Conservation (phyloP, 2,113 vertebrate species). For the Sturnus vulgaris region DNA sequence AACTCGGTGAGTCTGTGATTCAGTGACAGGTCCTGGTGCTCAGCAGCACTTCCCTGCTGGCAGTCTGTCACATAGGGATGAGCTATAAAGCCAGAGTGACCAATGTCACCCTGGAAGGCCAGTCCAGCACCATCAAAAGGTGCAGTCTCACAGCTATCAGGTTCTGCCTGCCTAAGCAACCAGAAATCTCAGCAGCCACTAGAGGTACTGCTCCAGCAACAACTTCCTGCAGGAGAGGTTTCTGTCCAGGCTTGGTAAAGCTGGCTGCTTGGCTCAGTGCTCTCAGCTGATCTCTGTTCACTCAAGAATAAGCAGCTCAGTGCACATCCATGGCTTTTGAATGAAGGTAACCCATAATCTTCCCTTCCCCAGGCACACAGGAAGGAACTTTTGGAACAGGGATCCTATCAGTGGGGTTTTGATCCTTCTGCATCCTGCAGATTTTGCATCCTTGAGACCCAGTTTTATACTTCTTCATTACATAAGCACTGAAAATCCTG, state of each 20-base stretch:
- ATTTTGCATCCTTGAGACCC: not conserved
- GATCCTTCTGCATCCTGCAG: not conserved
- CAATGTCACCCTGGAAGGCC: not conserved
- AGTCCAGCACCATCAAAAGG: not conserved
- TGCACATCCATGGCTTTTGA: accelerated
- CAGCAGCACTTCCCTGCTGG: not conserved
- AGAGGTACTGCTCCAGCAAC: not conserved
- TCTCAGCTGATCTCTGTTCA: not conserved
- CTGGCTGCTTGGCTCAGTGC: not conserved
- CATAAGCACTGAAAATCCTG: not conserved
- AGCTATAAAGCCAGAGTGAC: not conserved
- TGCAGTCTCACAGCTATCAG: not conserved
- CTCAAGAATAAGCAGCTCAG: not conserved
- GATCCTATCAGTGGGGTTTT: not conserved
- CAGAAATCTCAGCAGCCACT: not conserved
- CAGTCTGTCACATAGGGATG: not conserved
- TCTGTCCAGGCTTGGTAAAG: not conserved
- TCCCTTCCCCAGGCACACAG: not conserved
- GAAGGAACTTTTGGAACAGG: not conserved
- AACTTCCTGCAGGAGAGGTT: not conserved
- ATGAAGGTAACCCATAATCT: not conserved
- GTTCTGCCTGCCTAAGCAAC: not conserved
- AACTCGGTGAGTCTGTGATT: not conserved
- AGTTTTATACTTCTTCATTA: not conserved
- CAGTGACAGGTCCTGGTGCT: not conserved